Conservation (phyloP, 2,888 invertebrate species). For the Leucophenga maculata region DNA sequence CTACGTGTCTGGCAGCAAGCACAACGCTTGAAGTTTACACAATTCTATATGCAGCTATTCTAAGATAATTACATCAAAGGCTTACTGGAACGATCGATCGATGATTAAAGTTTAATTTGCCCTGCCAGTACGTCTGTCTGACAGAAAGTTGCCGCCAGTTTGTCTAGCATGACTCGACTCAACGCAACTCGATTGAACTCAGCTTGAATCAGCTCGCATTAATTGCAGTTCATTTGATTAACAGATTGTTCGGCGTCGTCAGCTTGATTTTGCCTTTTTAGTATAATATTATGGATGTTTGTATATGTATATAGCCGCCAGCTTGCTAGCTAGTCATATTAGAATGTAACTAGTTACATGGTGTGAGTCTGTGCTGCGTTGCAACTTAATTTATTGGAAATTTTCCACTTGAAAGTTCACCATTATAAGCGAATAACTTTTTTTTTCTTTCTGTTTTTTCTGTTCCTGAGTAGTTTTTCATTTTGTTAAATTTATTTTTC, state of each 20-base stretch:
- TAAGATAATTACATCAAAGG: slow-evolving; percentile 11
- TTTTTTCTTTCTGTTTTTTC: neutral
- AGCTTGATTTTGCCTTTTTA: neutral
- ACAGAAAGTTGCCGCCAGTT: slow-evolving; percentile 4
- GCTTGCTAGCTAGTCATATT: neutral
- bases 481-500: neutral
- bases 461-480: neutral
- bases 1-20: slow-evolving; percentile 19
- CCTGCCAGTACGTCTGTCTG: neutral
- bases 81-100: neutral
- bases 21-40: neutral
- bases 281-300: too few relatives aligned
- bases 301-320: too few relatives aligned
- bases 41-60: neutral
- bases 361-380: neutral
- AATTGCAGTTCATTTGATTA: slow-evolving; percentile 23
- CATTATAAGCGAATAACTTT: neutral
- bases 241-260: neutral
- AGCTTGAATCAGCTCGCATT: slow-evolving; percentile 2
- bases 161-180: slow-evolving; percentile 14
- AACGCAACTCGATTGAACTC: neutral
- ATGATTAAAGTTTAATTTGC: slow-evolving; percentile 1
- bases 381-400: slow-evolving; percentile 14
- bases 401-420: slow-evolving; percentile 17
- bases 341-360: neutral